These are phyloP conservation scores for Smutsia gigantea DNA, from an alignment of 2,797 vertebrate genomes.

Conservation along the genomic window DNA sequence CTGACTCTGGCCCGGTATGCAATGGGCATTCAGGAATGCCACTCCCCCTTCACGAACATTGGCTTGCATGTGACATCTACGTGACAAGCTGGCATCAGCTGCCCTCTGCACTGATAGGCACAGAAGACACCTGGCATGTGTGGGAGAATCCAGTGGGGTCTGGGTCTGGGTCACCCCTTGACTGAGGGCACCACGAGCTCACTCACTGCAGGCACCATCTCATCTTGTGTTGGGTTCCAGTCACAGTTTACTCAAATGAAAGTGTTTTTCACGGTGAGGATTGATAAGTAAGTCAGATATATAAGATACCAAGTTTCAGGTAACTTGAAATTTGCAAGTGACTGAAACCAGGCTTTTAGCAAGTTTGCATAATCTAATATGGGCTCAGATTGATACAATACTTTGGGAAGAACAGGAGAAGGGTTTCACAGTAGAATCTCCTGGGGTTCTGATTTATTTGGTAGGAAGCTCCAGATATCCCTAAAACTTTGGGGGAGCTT, in stretches of 20 bases:
- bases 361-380: neutral
- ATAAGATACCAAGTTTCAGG: neutral
- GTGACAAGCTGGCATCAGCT: neutral
- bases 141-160: neutral
- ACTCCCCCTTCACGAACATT: neutral
- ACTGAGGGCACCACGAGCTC: neutral
- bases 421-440: neutral
- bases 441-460: neutral
- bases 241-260: neutral
- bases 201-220: neutral
- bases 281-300: neutral
- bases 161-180: neutral
- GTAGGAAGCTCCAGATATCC: neutral
- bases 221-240: neutral
- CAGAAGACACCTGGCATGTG: neutral
- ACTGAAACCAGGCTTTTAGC: neutral
- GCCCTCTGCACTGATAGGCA: neutral
- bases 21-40: neutral
- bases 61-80: neutral
- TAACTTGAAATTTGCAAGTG: neutral
- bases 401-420: neutral
- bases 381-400: neutral
- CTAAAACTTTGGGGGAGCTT: neutral
- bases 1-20: neutral
- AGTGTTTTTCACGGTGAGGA: neutral